Conservation (phyloP, 2,888 invertebrate species). For the Stenoptilia bipunctidactyla region DNA sequence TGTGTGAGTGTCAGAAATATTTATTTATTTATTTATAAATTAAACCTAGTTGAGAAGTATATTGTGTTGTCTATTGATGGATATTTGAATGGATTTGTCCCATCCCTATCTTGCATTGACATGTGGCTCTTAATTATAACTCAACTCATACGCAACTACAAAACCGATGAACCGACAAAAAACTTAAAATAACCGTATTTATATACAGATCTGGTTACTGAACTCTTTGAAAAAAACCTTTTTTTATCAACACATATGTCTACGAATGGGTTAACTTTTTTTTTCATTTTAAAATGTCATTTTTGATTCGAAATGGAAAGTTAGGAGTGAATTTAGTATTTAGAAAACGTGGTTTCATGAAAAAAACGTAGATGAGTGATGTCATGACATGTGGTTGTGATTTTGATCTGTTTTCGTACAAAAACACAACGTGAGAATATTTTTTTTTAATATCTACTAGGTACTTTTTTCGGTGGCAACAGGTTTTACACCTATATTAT, state of each 20-base stretch:
- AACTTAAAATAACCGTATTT: constrained; percentile 56
- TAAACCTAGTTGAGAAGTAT: too few species aligned
- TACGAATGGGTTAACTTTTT: constrained; percentile 58
- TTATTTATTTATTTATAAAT: too few species aligned
- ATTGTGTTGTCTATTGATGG: too few species aligned
- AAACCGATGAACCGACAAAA: constrained; percentile 52
- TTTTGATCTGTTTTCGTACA: constrained; percentile 35
- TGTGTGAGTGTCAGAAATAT: too few species aligned
- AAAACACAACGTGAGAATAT: constrained; percentile 55
- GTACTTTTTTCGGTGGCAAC: too few species aligned
- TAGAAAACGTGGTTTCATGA: constrained; percentile 28
- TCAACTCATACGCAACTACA: constrained; percentile 31
- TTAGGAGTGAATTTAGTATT: constrained; percentile 59
- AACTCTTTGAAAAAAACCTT: constrained; percentile 40
- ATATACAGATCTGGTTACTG: constrained; percentile 65
- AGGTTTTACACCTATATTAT: too few species aligned
- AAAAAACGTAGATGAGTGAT: constrained; percentile 48
- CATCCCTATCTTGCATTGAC: constrained; percentile 35
- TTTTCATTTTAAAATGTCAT: constrained; percentile 48
- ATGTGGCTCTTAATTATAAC: constrained; percentile 65
- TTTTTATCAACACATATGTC: constrained; percentile 38
- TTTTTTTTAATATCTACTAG: constrained; percentile 23
- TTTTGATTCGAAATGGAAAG: constrained; percentile 59
- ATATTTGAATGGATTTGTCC: too few species aligned
- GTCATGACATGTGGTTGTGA: constrained; percentile 46